Conservation (phyloP, 2,113 vertebrate genomes). For the Accipiter virgatus region DNA sequence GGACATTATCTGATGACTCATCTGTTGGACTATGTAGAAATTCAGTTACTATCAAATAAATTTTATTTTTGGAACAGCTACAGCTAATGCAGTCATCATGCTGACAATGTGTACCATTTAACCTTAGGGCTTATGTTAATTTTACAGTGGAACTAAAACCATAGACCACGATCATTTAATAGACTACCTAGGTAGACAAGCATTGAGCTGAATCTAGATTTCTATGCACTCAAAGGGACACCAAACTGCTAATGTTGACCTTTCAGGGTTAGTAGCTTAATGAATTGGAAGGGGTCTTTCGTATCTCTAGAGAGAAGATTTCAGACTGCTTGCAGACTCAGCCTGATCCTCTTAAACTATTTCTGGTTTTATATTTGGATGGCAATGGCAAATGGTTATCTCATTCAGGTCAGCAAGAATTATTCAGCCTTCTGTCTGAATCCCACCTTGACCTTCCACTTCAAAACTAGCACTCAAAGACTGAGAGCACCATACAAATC, state of each 20-base stretch:
- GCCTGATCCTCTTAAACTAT: background rate
- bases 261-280: background rate
- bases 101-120: slow-evolving; percentile 23
- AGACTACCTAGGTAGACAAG: background rate
- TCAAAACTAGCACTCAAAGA: background rate
- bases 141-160: slow-evolving; percentile 23
- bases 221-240: background rate
- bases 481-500: background rate
- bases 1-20: slow-evolving; percentile 51
- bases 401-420: background rate
- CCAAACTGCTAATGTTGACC: background rate
- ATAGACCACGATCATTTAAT: background rate
- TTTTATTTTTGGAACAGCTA: slow-evolving; percentile 46
- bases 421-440: background rate
- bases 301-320: background rate
- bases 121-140: slow-evolving; percentile 42
- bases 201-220: background rate
- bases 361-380: background rate
- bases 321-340: slow-evolving; percentile 1
- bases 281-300: background rate
- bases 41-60: slow-evolving; percentile 41
- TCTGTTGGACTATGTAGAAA: slow-evolving; percentile 24
- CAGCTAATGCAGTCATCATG: slow-evolving; percentile 33
- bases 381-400: background rate
- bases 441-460: background rate